Evolutionary conservation across 2,888 invertebrate species (phyloP).

Genomic region (Cheilosia pagana): DNA sequence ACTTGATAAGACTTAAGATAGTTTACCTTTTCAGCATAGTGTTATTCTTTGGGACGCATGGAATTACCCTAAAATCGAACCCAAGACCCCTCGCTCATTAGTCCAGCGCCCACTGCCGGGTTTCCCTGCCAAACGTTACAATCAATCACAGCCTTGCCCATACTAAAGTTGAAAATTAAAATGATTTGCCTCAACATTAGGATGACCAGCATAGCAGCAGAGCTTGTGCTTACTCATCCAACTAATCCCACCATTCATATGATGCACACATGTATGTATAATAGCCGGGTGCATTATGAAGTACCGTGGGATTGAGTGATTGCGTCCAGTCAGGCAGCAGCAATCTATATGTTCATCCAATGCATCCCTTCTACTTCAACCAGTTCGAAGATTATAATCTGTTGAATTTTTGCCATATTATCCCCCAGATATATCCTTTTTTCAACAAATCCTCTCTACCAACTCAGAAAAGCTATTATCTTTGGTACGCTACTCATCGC

Average conservation of each 20-base stretch:
- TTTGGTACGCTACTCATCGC: conserved; percentile 65
- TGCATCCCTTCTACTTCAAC: conserved; percentile 64
- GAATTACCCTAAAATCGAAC: too few species aligned
- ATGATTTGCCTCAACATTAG: conserved; percentile 48
- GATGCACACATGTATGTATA: conserved; percentile 10
- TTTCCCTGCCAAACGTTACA: neutral
- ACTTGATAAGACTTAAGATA: too few species aligned
- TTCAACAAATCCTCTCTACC: conserved; percentile 36
- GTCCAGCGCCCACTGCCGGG: too few species aligned
- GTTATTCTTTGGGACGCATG: too few species aligned
- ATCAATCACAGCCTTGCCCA: neutral
- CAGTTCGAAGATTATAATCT: conserved; percentile 72
- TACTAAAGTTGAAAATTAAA: conserved; percentile 40
- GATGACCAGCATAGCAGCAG: conserved; percentile 25
- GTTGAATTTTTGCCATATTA: conserved; percentile 74
- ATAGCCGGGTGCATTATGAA: conserved; percentile 39
- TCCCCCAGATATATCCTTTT: conserved; percentile 35
- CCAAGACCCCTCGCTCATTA: too few species aligned
- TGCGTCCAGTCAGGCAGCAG: conserved; percentile 70
- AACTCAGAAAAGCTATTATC: conserved; percentile 65
- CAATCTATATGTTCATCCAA: conserved; percentile 51
- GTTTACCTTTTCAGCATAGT: too few species aligned
- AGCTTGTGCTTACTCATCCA: conserved; percentile 41
- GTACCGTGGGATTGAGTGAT: conserved; percentile 59
- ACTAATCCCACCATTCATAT: conserved; percentile 53